A percentile compares a stretch with the other conserved stretches of the same genome.
These are phyloP conservation scores for Percopsis omiscomaycus DNA, from an alignment of 2,797 vertebrate genomes.

Conservation along the genomic window DNA sequence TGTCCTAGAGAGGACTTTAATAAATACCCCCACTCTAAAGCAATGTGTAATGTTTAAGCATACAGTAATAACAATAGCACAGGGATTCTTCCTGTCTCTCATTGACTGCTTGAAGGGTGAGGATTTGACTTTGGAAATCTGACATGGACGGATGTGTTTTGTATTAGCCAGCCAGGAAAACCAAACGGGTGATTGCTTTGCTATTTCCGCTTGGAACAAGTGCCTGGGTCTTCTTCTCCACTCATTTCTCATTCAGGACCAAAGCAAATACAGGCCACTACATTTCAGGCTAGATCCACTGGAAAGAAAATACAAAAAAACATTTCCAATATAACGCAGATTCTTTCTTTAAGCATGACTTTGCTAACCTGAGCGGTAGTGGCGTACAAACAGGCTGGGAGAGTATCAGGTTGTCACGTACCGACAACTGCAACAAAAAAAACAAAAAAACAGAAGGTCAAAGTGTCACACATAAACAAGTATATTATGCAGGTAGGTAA, in stretches of 20 bases:
- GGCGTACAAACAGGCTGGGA: constrained; percentile 97
- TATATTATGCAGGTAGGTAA: not conserved
- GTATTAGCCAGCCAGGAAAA: constrained; percentile 29
- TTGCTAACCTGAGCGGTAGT: constrained; percentile 86
- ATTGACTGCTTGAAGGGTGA: constrained; percentile 3
- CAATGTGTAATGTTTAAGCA: too few species aligned
- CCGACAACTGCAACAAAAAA: constrained; percentile 82
- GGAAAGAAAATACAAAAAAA: not conserved
- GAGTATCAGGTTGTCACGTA: constrained; percentile 89
- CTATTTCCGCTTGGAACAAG: constrained; percentile 37
- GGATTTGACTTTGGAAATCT: constrained; percentile 28
- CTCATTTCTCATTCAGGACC: too few species aligned
- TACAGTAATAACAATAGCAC: not conserved
- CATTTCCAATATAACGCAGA: not conserved
- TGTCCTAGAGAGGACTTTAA: too few species aligned
- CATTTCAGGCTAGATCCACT: too few species aligned
- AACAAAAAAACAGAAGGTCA: not conserved
- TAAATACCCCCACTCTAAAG: too few species aligned
- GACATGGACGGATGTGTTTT: constrained; percentile 35
- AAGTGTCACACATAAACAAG: not conserved
- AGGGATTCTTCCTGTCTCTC: not conserved
- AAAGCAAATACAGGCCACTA: too few species aligned
- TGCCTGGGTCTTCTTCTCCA: not conserved
- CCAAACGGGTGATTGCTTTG: constrained; percentile 25
- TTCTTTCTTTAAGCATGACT: not conserved